phyloP scores from a whole-genome alignment of 2,888 invertebrate genomes.

The Drosophila leonis region DNA sequence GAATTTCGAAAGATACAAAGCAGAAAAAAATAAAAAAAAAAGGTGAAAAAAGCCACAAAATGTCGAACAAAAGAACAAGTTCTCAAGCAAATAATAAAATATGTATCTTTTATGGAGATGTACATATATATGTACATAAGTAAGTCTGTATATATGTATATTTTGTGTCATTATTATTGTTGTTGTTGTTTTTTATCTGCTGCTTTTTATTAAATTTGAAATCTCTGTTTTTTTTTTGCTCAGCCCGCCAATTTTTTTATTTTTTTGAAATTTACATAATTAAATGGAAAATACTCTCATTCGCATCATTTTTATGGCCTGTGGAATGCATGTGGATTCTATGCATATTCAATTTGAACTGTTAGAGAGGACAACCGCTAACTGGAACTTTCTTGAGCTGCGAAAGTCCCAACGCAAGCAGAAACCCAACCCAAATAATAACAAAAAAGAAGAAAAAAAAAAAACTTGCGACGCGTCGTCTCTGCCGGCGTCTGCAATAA shows the following conservation, averaged over 20 bases:
- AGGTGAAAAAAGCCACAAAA: slow-evolving; percentile 43
- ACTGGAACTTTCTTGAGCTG: slow-evolving; percentile 37
- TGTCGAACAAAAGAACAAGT: slow-evolving; percentile 69
- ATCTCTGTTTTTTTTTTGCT: slow-evolving; percentile 25
- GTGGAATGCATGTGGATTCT: slow-evolving; percentile 45
- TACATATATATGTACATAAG: neutral
- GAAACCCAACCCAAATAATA: slow-evolving; percentile 41
- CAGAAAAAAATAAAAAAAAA: neutral
- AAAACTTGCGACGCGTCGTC: slow-evolving; percentile 27
- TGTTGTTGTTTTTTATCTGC: slow-evolving; percentile 25
- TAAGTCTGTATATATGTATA: neutral
- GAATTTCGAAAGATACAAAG: slow-evolving; percentile 19
- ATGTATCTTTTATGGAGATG: slow-evolving; percentile 37
- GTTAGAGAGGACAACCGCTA: slow-evolving; percentile 6
- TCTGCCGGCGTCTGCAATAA: slow-evolving; percentile 39
- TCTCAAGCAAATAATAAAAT: slow-evolving; percentile 70
- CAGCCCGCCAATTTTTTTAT: slow-evolving; percentile 32
- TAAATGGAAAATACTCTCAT: slow-evolving; percentile 35
- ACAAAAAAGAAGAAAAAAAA: neutral
- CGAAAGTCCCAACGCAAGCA: slow-evolving; percentile 50
- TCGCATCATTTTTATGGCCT: slow-evolving; percentile 20
- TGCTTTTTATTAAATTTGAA: slow-evolving; percentile 56
- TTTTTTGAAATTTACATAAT: slow-evolving; percentile 69
- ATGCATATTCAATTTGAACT: neutral
- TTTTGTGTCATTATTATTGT: slow-evolving; percentile 13